A percentile compares a stretch with the other conserved stretches of the same genome.
Conservation (phyloP, 2,888 invertebrate genomes). For the Melanotus villosus region DNA sequence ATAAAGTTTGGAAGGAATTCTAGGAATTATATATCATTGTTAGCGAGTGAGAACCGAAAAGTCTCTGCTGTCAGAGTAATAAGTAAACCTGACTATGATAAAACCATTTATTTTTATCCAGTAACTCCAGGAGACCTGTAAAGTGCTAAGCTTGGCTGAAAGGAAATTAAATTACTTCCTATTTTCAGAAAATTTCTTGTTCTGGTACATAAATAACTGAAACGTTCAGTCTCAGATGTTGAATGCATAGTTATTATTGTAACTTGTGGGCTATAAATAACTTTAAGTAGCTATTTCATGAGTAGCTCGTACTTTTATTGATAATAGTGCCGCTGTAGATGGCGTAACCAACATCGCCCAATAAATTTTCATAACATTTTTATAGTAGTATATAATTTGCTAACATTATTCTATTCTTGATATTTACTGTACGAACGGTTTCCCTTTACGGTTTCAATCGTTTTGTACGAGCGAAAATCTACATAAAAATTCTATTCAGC, state of each 20-base stretch:
- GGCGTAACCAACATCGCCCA: constrained; percentile 17
- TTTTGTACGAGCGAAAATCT: too few species aligned
- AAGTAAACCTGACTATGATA: constrained; percentile 16
- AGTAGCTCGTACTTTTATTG: constrained; percentile 41
- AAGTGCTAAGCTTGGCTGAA: constrained; percentile 38
- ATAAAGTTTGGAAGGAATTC: too few species aligned
- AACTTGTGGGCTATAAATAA: constrained; percentile 43
- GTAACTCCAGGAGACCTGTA: constrained; percentile 32
- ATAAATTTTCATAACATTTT: constrained; percentile 36
- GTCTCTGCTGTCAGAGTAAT: constrained; percentile 1
- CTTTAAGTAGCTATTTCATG: constrained; percentile 43
- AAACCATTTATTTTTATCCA: constrained; percentile 31
- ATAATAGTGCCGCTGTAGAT: constrained; percentile 33
- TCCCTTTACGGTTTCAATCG: too few species aligned
- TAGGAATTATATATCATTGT: background rate
- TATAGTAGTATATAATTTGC: constrained; percentile 15
- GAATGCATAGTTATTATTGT: constrained; percentile 46
- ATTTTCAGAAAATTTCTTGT: constrained; percentile 42
- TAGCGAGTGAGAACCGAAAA: background rate
- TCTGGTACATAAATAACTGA: constrained; percentile 43
- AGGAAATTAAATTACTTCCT: constrained; percentile 45
- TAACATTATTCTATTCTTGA: background rate
- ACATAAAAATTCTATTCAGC: too few species aligned
- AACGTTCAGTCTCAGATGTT: constrained; percentile 45
- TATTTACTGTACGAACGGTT: too few species aligned